These are phyloP conservation scores for Alentia gelatinosa DNA, from an alignment of 2,888 invertebrate species.

Conservation along the genomic window DNA sequence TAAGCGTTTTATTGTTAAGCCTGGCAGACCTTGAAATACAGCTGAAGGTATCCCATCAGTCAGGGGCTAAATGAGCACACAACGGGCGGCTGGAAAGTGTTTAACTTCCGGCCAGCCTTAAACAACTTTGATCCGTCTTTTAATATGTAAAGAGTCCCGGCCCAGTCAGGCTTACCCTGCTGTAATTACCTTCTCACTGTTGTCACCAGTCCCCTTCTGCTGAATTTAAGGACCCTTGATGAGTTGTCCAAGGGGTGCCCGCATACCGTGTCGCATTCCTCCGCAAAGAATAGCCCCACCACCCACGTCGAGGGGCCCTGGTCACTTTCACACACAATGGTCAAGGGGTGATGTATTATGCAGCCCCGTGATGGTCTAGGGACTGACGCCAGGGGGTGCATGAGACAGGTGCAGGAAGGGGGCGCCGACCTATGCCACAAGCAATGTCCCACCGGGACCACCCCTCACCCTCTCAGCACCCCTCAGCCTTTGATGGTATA, in stretches of 20 bases:
- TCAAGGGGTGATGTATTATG: slow-evolving; percentile 6
- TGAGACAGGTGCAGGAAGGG: not conserved
- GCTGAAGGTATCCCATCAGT: not conserved
- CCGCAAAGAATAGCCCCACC: not conserved
- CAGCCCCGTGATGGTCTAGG: not conserved
- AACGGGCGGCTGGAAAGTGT: not conserved
- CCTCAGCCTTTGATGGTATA: not conserved
- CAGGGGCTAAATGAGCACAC: not conserved
- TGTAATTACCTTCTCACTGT: not conserved
- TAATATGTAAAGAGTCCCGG: not conserved
- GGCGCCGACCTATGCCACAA: not conserved
- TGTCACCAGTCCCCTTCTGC: not conserved
- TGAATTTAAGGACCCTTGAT: not conserved
- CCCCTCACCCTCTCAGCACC: not conserved
- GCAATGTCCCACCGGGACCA: not conserved
- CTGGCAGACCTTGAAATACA: not conserved
- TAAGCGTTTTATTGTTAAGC: not conserved
- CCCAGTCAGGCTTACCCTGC: not conserved
- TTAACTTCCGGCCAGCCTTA: not conserved
- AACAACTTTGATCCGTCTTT: not conserved
- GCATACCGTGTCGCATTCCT: not conserved
- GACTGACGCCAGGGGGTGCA: not conserved
- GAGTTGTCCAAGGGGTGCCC: not conserved
- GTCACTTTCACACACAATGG: not conserved
- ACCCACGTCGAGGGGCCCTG: not conserved